Percentiles rank a stretch among this genome's conserved stretches.
Conservation (phyloP, 2,113 vertebrate species). For the Mungos mungo region DNA sequence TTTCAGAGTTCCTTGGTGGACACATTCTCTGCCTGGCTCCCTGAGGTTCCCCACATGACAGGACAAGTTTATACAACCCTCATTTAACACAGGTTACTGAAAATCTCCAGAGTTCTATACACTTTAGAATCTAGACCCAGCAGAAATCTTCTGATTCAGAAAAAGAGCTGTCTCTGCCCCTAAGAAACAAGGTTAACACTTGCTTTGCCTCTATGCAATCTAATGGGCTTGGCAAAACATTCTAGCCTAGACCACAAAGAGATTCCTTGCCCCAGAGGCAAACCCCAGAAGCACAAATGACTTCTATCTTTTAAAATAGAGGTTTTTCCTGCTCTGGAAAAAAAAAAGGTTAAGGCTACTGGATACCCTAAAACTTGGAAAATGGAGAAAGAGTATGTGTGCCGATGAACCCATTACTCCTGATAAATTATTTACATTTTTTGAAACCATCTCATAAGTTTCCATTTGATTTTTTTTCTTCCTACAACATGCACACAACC, state of each 20-base stretch:
- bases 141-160: not conserved
- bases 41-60: not conserved
- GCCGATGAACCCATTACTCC: not conserved
- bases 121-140: not conserved
- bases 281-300: not conserved
- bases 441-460: not conserved
- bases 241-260: not conserved
- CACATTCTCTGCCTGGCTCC: not conserved
- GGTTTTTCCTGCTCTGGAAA: not conserved
- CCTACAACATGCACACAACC: not conserved
- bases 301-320: not conserved
- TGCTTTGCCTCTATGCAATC: not conserved
- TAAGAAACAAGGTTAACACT: not conserved
- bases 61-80: not conserved
- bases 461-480: not conserved
- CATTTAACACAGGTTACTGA: not conserved
- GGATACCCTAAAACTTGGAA: not conserved
- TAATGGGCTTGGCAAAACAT: not conserved
- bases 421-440: not conserved
- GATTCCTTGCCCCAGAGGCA: not conserved
- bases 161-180: not conserved
- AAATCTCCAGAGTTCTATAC: not conserved
- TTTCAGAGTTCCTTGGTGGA: not conserved
- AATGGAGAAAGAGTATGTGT: not conserved
- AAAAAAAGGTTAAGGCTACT: not conserved